Evolutionary conservation across 2,888 invertebrate species (phyloP).

Genomic region (Nemotelus nigrinus): DNA sequence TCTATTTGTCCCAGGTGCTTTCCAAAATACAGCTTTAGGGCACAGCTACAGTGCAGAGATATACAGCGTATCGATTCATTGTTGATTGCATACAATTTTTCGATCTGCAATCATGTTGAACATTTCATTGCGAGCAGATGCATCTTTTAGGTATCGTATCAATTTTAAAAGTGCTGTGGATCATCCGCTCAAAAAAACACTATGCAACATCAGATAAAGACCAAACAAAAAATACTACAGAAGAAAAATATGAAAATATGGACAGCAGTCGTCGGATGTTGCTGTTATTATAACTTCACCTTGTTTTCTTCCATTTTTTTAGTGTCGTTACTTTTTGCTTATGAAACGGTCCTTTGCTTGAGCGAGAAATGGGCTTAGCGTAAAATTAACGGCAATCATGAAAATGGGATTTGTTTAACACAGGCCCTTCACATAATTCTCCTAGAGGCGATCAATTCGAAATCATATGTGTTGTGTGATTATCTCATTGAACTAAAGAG

Average conservation of each 20-base stretch:
- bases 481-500: conserved; percentile 8
- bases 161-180: background rate
- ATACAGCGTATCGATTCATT: background rate
- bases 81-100: conserved; percentile 32
- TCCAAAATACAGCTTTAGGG: background rate
- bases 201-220: background rate
- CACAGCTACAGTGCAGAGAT: background rate
- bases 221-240: background rate
- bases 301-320: background rate
- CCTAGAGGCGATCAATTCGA: conserved; percentile 3
- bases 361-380: background rate
- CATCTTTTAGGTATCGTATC: background rate
- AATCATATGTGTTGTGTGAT: background rate
- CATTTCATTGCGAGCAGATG: conserved; percentile 29
- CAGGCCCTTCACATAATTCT: conserved; percentile 3
- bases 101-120: conserved; percentile 16
- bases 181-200: background rate
- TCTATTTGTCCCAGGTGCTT: conserved; percentile 15
- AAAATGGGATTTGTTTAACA: conserved; percentile 15
- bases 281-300: background rate
- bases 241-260: background rate
- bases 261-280: background rate
- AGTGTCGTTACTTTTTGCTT: background rate
- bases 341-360: background rate
- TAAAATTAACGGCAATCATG: conserved; percentile 9